A percentile compares a stretch with the other conserved stretches of the same genome.
Conservation (phyloP, 1,140 invertebrate species). For the Rhizoglyphus robini region DNA sequence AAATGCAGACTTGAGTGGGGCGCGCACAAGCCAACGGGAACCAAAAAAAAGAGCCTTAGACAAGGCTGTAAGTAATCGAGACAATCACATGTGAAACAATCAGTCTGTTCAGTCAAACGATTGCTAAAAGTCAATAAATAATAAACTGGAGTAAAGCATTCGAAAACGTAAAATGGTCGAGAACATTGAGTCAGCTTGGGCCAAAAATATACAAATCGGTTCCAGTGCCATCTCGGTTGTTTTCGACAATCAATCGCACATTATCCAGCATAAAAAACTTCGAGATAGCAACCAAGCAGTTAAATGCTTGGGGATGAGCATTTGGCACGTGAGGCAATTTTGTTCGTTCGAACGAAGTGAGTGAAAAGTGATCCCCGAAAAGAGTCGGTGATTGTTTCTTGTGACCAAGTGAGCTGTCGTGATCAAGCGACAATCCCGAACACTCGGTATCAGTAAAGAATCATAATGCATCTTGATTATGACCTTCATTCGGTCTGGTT, state of each 20-base stretch:
- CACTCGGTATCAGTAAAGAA: neutral
- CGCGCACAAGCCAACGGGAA: too few relatives aligned
- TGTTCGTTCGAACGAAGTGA: neutral
- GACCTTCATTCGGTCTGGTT: neutral
- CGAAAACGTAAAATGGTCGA: neutral
- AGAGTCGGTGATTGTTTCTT: too few relatives aligned
- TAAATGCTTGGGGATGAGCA: neutral
- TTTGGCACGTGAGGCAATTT: constrained; percentile 12
- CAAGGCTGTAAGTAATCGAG: too few relatives aligned
- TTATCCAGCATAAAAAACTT: neutral
- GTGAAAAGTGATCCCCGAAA: neutral
- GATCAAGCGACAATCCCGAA: neutral
- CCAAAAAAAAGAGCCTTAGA: too few relatives aligned
- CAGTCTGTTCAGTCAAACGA: neutral
- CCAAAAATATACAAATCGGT: neutral
- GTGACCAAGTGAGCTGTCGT: too few relatives aligned
- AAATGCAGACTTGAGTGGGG: too few relatives aligned
- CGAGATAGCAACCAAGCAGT: neutral
- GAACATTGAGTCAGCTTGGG: neutral
- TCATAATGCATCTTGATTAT: neutral
- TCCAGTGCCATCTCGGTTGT: neutral
- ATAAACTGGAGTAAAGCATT: neutral
- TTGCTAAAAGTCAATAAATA: neutral
- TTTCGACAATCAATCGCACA: neutral
- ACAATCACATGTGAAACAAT: neutral